A percentile compares a stretch with the other conserved stretches of the same genome.
Conservation (phyloP, 2,797 vertebrate species). For the Hydrophis major region DNA sequence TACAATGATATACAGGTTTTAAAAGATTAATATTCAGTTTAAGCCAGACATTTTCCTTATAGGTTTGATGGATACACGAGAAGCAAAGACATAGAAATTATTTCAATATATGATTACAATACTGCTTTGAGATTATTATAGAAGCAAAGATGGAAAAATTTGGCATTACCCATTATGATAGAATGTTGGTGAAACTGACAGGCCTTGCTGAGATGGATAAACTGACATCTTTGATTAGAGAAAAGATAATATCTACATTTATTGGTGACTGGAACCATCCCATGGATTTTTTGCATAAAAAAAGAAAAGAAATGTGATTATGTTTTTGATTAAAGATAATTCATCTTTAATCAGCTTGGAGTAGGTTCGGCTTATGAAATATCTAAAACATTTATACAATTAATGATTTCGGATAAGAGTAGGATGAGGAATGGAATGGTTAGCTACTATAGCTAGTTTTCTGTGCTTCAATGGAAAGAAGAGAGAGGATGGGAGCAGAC, state of each 20-base stretch:
- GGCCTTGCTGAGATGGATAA: not conserved
- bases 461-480: not conserved
- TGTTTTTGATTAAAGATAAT: not conserved
- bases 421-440: not conserved
- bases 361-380: not conserved
- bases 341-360: not conserved
- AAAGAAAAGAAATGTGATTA: not conserved
- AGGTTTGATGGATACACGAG: not conserved
- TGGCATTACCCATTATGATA: not conserved
- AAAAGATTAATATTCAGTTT: not conserved
- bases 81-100: not conserved
- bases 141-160: not conserved
- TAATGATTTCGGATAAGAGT: not conserved
- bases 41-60: not conserved
- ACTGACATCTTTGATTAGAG: not conserved
- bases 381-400: not conserved
- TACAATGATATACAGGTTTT: not conserved
- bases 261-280: not conserved
- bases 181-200: not conserved
- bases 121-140: not conserved
- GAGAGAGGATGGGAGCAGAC: not conserved
- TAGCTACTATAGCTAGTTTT: not conserved
- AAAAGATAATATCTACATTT: not conserved
- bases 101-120: not conserved
- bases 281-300: not conserved